Evolutionary conservation across 2,797 vertebrate genomes (phyloP).

Genomic region (Tragelaphus oryx): DNA sequence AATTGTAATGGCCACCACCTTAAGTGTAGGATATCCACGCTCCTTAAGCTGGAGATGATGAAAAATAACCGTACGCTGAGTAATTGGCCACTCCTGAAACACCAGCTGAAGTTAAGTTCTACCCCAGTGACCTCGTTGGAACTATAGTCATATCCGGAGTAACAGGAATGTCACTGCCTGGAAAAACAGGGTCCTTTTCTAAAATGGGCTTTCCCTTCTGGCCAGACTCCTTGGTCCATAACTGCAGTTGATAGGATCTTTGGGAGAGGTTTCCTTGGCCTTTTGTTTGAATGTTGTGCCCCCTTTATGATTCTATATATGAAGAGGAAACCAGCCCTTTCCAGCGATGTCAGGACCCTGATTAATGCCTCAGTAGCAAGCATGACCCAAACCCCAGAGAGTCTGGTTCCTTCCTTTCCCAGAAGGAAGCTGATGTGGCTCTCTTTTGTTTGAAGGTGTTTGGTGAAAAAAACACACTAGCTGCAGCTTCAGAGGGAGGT

Average conservation of each 20-base stretch:
- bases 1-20: neutral
- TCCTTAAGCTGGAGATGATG: slow-evolving; percentile 30
- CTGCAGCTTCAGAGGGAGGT: slow-evolving; percentile 3
- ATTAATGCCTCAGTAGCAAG: slow-evolving; percentile 69
- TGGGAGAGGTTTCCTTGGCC: slow-evolving; percentile 76
- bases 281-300: slow-evolving; percentile 71
- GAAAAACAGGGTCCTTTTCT: slow-evolving; percentile 73
- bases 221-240: slow-evolving; percentile 68
- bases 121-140: slow-evolving; percentile 66
- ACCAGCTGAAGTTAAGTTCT: slow-evolving; percentile 47
- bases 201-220: slow-evolving; percentile 74
- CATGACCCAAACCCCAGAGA: slow-evolving; percentile 54
- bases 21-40: neutral
- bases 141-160: slow-evolving; percentile 70
- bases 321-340: slow-evolving; percentile 72
- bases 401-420: slow-evolving; percentile 69
- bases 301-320: slow-evolving; percentile 73
- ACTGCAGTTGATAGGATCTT: slow-evolving; percentile 71
- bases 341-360: slow-evolving; percentile 69
- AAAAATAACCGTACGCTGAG: slow-evolving; percentile 49
- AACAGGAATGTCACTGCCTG: slow-evolving; percentile 70
- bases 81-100: slow-evolving; percentile 39
- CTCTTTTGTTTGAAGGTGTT: slow-evolving; percentile 63
- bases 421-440: slow-evolving; percentile 60
- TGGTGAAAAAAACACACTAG: slow-evolving; percentile 46